Evolutionary conservation across 1,140 invertebrate species (phyloP).

Genomic region (Drosophila melanica): DNA sequence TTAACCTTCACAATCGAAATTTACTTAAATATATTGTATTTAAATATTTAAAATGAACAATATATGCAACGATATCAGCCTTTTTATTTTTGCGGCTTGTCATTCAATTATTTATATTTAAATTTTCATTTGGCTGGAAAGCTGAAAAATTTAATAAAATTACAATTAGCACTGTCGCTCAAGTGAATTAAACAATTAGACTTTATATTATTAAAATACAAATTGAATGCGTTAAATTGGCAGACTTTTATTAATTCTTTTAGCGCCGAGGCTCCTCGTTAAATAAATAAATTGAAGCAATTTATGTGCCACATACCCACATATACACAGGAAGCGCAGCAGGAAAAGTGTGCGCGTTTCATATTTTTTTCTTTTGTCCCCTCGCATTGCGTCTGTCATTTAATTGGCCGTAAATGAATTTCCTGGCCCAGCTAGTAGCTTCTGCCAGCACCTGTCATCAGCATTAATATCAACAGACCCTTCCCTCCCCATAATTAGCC

Average conservation of each 20-base stretch:
- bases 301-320: conserved; percentile 26
- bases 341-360: conserved; percentile 6
- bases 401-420: conserved; percentile 64
- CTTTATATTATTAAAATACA: conserved; percentile 28
- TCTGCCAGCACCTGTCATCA: conserved; percentile 43
- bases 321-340: background rate
- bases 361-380: conserved; percentile 11
- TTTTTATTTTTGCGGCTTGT: background rate
- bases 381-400: conserved; percentile 23
- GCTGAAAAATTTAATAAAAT: conserved; percentile 20
- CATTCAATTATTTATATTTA: conserved; percentile 4
- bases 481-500: conserved; percentile 6
- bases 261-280: conserved; percentile 20
- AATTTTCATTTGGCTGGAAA: conserved; percentile 1
- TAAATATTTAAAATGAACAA: background rate
- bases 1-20: background rate
- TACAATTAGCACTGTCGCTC: background rate
- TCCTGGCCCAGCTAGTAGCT: conserved; percentile 16
- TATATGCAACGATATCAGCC: background rate
- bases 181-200: conserved; percentile 41
- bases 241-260: conserved; percentile 26
- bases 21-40: background rate
- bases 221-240: conserved; percentile 37
- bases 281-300: conserved; percentile 34
- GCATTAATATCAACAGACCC: conserved; percentile 32